Evolutionary conservation across 2,113 vertebrate species (phyloP).

Genomic region (Clupea harengus): DNA sequence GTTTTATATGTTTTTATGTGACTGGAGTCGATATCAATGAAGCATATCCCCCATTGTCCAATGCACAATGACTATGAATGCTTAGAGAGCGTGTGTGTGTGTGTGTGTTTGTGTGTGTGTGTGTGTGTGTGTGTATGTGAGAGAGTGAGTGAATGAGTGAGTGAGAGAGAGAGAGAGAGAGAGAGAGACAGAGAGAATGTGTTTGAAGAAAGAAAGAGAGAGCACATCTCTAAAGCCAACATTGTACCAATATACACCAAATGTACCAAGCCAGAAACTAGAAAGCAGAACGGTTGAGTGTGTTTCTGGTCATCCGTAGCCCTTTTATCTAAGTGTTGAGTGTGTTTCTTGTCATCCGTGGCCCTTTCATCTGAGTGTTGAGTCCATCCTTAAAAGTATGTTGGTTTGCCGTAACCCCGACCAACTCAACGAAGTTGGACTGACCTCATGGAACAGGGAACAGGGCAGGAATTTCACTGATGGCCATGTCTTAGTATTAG

Average conservation of each 20-base stretch:
- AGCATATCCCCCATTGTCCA: background rate
- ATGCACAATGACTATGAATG: background rate
- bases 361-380: no score
- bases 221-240: conserved; percentile 43
- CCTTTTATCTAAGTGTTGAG: conserved; percentile 60
- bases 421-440: no score
- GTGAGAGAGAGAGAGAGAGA: background rate
- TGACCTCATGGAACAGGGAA: no score
- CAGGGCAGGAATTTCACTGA: no score
- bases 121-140: background rate
- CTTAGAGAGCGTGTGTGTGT: background rate
- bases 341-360: conserved; percentile 55
- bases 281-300: conserved; percentile 58
- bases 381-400: no score
- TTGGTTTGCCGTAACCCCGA: no score
- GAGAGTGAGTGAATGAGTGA: background rate
- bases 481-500: no score
- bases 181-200: background rate
- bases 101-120: background rate
- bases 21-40: background rate
- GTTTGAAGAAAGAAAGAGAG: background rate
- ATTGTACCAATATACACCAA: conserved; percentile 53
- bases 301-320: conserved; percentile 60
- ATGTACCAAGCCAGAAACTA: conserved; percentile 54
- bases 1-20: background rate